Percentiles rank a stretch among this genome's conserved stretches.
phyloP scores from a whole-genome alignment of 2,888 invertebrate species.

The Tenthredo amoena region DNA sequence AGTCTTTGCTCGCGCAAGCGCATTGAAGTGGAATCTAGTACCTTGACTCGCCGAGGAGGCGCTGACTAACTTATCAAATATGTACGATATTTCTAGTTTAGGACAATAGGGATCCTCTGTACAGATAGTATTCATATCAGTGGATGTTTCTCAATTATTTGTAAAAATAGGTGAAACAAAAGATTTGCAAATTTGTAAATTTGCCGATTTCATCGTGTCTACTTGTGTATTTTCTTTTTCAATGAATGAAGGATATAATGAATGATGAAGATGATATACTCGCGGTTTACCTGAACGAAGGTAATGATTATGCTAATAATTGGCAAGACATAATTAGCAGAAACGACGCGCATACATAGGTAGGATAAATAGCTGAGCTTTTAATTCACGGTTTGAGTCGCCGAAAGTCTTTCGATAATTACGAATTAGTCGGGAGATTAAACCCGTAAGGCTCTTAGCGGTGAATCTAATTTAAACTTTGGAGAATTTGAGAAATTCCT shows the following conservation, averaged over 20 bases:
- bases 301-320: neutral
- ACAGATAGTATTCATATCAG: too few species aligned
- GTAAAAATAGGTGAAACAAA: too few species aligned
- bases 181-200: too few species aligned
- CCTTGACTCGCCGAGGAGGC: too few species aligned
- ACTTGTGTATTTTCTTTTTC: neutral
- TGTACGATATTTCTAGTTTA: too few species aligned
- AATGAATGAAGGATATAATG: neutral
- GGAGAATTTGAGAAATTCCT: conserved; percentile 28
- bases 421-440: conserved; percentile 34
- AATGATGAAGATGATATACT: neutral
- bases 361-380: conserved; percentile 11
- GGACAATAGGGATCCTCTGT: too few species aligned
- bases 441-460: conserved; percentile 32
- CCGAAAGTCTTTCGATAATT: conserved; percentile 36
- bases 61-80: too few species aligned
- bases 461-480: conserved; percentile 43
- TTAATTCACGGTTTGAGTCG: neutral
- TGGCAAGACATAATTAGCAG: neutral
- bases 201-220: neutral
- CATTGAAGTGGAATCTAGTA: too few species aligned
- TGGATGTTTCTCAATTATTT: too few species aligned
- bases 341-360: neutral
- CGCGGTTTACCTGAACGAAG: neutral
- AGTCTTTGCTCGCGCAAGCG: too few species aligned